A percentile compares a stretch with the other conserved stretches of the same genome.
phyloP scores from a whole-genome alignment of 2,888 invertebrate species.

The Cremastinae sp. region DNA sequence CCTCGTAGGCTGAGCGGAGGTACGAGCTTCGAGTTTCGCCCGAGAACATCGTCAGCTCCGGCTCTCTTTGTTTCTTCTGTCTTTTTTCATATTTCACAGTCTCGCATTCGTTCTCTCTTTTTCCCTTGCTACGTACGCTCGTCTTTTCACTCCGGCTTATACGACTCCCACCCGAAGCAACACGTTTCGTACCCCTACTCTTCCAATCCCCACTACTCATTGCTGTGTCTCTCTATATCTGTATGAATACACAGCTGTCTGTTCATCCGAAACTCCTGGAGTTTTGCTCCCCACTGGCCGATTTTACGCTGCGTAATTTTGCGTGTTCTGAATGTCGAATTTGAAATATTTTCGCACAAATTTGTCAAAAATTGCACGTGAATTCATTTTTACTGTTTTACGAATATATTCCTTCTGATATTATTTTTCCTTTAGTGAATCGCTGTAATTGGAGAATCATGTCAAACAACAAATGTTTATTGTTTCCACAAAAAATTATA shows the following conservation, averaged over 20 bases:
- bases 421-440: too few relatives aligned
- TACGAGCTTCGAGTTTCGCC: slow-evolving; percentile 52
- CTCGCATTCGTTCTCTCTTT: slow-evolving; percentile 5
- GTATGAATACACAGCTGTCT: not conserved
- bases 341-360: too few relatives aligned
- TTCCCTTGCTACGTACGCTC: slow-evolving; percentile 16
- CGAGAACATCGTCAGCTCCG: slow-evolving; percentile 36
- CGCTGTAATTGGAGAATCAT: too few relatives aligned
- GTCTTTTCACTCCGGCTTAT: slow-evolving; percentile 33
- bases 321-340: too few relatives aligned
- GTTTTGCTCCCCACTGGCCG: too few relatives aligned
- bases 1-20: slow-evolving; percentile 20
- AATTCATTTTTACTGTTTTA: too few relatives aligned
- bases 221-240: not conserved
- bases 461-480: too few relatives aligned
- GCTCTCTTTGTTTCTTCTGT: slow-evolving; percentile 29
- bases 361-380: too few relatives aligned
- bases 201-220: not conserved
- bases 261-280: too few relatives aligned
- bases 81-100: slow-evolving; percentile 6
- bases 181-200: slow-evolving; percentile 9
- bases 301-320: too few relatives aligned
- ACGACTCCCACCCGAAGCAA: slow-evolving; percentile 41
- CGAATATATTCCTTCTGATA: too few relatives aligned
- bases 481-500: too few relatives aligned